These are phyloP conservation scores for Blastomussa wellsi DNA, from an alignment of 92 coral and sea anemone species.

Conservation along the genomic window DNA sequence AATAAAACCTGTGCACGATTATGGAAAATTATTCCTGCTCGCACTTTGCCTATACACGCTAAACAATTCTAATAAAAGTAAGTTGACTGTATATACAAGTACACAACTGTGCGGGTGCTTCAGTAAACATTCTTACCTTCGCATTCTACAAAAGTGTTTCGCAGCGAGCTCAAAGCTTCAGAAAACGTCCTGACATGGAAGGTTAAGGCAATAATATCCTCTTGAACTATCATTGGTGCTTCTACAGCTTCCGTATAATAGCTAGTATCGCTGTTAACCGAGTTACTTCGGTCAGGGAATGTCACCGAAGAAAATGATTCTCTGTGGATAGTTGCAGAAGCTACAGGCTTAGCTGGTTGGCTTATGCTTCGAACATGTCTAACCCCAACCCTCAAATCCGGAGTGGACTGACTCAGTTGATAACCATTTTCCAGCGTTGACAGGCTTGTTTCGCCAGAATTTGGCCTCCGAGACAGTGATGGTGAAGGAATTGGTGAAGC, in stretches of 20 bases:
- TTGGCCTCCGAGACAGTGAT: constrained; percentile 13
- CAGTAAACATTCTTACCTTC: constrained; percentile 64
- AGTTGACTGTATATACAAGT: constrained; percentile 22
- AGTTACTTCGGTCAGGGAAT: constrained; percentile 83
- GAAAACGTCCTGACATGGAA: constrained; percentile 90
- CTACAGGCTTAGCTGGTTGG: constrained; percentile 38
- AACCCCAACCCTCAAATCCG: constrained; percentile 42
- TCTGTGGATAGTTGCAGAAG: constrained; percentile 57
- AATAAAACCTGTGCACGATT: not conserved
- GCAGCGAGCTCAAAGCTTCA: constrained; percentile 81
- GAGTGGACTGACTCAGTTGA: constrained; percentile 40
- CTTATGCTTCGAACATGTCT: constrained; percentile 39
- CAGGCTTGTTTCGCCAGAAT: constrained; percentile 25
- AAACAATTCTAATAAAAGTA: constrained; percentile 6
- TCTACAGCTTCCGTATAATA: constrained; percentile 81
- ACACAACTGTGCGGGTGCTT: constrained; percentile 2
- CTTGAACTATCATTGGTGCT: constrained; percentile 94
- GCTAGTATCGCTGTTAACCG: constrained; percentile 86
- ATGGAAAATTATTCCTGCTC: not conserved
- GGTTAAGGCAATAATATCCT: constrained; percentile 90
- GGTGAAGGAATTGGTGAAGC: constrained; percentile 36
- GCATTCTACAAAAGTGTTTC: constrained; percentile 83
- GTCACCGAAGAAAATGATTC: constrained; percentile 68
- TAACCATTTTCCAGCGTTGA: constrained; percentile 20
- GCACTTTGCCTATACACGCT: constrained; percentile 13